Base-by-base conservation (phyloP, 2,888 invertebrate species). In the Lithodes maja region DNA sequence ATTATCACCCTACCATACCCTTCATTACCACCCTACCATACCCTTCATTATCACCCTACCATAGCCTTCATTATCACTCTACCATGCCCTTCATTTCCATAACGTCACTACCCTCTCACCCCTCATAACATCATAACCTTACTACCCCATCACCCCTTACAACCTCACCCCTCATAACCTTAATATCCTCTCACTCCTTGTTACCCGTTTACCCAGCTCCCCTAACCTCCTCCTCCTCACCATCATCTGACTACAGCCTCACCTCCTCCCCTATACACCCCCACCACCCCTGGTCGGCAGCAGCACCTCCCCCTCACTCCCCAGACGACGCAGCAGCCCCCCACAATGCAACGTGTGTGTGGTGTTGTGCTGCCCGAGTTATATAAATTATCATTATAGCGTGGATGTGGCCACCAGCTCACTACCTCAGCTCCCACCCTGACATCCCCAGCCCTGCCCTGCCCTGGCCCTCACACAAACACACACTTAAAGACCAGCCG, bases 111-210 rank as follows among this genome's bases (percentile, higher is more conserved):
- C 71, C 71, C 15, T 71, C 15, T 71, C 71, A 71, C 71, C 61
- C 61, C 12, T 12, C 61, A 7, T 61, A 61, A 12, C 12, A 61
- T 12, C 12, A 12, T 61, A 61, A 5, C 61, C 61, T 61, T 12
- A n/a, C 75, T 75, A 75, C 75, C 75, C 5, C 7, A 0, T n/a
- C 75, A 75, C 75, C 17, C 75, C 75, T 75, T n/a, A 75, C 49
- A 7, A n/a, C n/a, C 75, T 12, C n/a, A 7, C 75, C 17, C 17
- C 75, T 75, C n/a, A 75, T 49, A 7, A 75, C 75, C 75, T 7
- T 12, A 75, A 3, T 15, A 49, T 75, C 9, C 75, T 49, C 75
- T n/a, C 75, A 5, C 33, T 33, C 33, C 33, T 33, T 33, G 33
- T 33, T 33, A 33, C 33, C 33, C 33, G 33, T 33, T 33, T 33